phyloP scores from a whole-genome alignment of 1,140 invertebrate species.

The Ceratoteleas bidentatus region DNA sequence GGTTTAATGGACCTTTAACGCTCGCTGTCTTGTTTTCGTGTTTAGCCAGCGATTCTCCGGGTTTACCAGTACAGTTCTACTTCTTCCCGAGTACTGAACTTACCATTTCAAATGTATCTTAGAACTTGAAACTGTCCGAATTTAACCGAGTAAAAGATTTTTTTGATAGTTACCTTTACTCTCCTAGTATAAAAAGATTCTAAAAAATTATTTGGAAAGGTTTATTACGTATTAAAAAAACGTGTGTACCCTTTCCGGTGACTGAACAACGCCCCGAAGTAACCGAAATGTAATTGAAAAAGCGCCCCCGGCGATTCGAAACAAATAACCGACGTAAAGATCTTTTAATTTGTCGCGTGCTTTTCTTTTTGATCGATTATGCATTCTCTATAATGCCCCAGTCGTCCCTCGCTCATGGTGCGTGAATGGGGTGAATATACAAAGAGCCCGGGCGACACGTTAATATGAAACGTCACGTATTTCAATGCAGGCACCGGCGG shows the following conservation, averaged over 20 bases:
- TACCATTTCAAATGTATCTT: no score
- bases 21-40: neutral
- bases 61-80: no score
- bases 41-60: no score
- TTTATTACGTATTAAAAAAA: no score
- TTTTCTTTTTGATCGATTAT: constrained; percentile 66
- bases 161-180: no score
- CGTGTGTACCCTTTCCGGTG: no score
- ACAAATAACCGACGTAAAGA: constrained; percentile 33
- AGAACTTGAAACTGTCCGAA: no score
- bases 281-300: neutral
- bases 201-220: no score
- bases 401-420: constrained; percentile 35
- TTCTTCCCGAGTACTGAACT: no score
- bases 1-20: constrained; percentile 14
- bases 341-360: constrained; percentile 62
- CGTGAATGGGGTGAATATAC: constrained; percentile 60
- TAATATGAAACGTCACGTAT: constrained; percentile 66
- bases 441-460: constrained; percentile 56
- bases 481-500: constrained; percentile 46
- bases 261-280: neutral
- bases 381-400: constrained; percentile 38
- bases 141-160: no score
- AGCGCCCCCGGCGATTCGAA: constrained; percentile 3
- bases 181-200: no score